Evolutionary conservation across 2,797 vertebrate genomes (phyloP).

Genomic region (Lagorchestes hirsutus): DNA sequence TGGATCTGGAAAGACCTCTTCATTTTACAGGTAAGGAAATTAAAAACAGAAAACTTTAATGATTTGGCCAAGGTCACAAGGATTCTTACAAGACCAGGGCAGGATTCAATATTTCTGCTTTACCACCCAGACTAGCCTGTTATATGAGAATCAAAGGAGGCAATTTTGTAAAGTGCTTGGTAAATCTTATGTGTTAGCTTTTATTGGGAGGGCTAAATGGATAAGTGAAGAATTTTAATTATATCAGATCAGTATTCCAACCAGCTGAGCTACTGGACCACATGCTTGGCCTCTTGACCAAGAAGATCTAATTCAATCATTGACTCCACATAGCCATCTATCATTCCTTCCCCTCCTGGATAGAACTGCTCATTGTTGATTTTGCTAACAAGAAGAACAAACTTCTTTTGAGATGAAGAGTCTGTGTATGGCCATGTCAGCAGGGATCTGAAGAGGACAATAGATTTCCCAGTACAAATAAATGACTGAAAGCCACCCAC

Average conservation of each 20-base stretch:
- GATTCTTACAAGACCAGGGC: neutral
- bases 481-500: conserved; percentile 44
- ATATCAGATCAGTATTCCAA: neutral
- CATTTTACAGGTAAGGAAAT: neutral
- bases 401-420: conserved; percentile 29
- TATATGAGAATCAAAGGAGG: neutral
- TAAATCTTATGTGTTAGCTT: neutral
- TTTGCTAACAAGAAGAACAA: conserved; percentile 52
- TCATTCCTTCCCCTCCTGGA: neutral
- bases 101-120: neutral
- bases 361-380: conserved; percentile 38
- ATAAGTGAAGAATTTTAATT: neutral
- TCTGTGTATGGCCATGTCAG: neutral
- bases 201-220: neutral
- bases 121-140: neutral
- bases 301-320: neutral
- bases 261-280: neutral
- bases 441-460: conserved; percentile 49
- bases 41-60: neutral
- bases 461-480: conserved; percentile 47
- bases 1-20: neutral
- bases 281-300: neutral
- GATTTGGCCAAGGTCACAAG: neutral
- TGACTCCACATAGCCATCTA: neutral
- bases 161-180: neutral